Conservation (phyloP, 2,888 invertebrate species). For the Sisyra nigra region DNA sequence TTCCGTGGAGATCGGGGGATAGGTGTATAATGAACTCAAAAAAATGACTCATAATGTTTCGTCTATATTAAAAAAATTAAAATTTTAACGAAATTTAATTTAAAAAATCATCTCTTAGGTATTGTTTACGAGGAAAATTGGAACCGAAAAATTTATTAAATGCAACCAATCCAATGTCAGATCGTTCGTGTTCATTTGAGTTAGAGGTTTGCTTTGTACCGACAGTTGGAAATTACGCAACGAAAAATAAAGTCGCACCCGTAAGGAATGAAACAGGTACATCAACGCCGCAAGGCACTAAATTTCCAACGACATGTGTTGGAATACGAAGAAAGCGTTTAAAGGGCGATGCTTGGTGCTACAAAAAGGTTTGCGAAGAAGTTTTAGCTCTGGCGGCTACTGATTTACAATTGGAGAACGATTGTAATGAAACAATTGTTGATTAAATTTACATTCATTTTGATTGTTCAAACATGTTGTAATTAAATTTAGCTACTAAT, state of each 20-base stretch:
- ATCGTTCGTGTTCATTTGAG: conserved; percentile 42
- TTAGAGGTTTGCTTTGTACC: conserved; percentile 46
- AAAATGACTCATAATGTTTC: too few relatives aligned
- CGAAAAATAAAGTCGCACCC: conserved; percentile 8
- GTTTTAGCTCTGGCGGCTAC: conserved; percentile 37
- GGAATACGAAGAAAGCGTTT: conserved; percentile 58
- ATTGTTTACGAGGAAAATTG: conserved; percentile 46
- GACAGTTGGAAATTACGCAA: conserved; percentile 18
- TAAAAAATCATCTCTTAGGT: too few relatives aligned
- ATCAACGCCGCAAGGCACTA: conserved; percentile 18
- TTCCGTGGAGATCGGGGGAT: too few relatives aligned
- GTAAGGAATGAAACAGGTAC: conserved; percentile 14
- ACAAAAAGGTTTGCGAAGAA: conserved; percentile 63
- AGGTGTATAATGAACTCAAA: too few relatives aligned
- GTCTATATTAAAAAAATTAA: too few relatives aligned
- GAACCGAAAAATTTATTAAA: conserved; percentile 21
- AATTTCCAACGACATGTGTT: conserved; percentile 22
- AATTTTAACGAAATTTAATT: too few relatives aligned
- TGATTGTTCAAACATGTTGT: not conserved
- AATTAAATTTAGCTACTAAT: not conserved
- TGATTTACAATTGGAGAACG: conserved; percentile 15
- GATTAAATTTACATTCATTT: not conserved
- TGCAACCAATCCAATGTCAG: conserved; percentile 17
- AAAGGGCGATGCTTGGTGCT: conserved; percentile 65
- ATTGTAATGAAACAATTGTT: not conserved